These are phyloP conservation scores for Acomys russatus DNA, from an alignment of 2,797 vertebrate species.

Conservation along the genomic window DNA sequence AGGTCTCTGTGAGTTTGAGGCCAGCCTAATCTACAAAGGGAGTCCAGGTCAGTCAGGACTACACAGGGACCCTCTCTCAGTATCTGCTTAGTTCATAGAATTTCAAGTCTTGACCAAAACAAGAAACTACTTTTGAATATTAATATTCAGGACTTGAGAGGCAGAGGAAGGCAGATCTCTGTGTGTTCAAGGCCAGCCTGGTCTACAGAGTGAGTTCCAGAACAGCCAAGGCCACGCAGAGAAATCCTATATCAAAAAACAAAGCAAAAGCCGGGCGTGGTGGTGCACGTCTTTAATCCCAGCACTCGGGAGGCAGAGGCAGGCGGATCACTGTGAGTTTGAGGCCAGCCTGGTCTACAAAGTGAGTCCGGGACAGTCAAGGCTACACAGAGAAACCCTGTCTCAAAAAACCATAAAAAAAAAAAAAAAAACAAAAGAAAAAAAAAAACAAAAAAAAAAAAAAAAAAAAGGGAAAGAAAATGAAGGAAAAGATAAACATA, in stretches of 20 bases:
- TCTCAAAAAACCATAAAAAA: not conserved
- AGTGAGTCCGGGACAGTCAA: not conserved
- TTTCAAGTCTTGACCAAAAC: constrained; percentile 39
- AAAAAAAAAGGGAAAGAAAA: not conserved
- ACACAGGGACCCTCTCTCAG: not conserved
- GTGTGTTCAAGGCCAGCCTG: not conserved
- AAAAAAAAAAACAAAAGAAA: not conserved
- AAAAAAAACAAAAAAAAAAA: not conserved
- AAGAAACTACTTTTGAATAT: constrained; percentile 35
- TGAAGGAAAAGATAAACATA: not conserved
- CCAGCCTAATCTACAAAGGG: too few relatives aligned
- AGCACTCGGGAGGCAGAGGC: not conserved
- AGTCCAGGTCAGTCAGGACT: too few relatives aligned
- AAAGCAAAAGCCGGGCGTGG: too few relatives aligned
- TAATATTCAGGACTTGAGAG: not conserved
- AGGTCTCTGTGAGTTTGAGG: too few relatives aligned
- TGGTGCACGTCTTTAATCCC: too few relatives aligned
- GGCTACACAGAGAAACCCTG: not conserved
- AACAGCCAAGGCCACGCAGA: not conserved
- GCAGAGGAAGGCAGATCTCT: not conserved
- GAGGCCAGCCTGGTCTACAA: not conserved
- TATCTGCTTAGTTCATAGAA: constrained; percentile 25
- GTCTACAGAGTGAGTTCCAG: not conserved
- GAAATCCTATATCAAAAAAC: not conserved
- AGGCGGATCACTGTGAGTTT: not conserved